A percentile compares a stretch with the other conserved stretches of the same genome.
Conservation (phyloP, 2,113 vertebrate species). For the Chroicocephalus ridibundus region DNA sequence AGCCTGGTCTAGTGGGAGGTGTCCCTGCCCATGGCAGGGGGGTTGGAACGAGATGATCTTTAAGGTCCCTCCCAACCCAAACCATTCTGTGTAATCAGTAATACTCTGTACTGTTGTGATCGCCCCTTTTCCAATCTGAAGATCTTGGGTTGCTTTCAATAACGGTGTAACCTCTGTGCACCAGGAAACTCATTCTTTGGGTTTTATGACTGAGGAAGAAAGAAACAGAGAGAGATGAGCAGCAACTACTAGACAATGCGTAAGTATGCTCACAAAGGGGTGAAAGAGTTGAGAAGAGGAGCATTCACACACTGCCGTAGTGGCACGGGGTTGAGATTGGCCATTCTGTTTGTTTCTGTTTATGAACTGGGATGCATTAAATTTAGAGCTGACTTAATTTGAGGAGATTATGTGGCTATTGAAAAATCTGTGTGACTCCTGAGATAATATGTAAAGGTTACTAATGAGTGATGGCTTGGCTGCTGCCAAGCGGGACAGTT, state of each 20-base stretch:
- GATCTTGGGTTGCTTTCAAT: background rate
- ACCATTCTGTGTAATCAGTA: background rate
- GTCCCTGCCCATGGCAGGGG: no score
- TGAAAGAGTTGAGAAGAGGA: background rate
- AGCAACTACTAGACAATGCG: background rate
- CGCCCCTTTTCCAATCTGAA: background rate
- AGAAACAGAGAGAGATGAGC: background rate
- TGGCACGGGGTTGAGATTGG: rapidly evolving
- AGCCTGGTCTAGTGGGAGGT: no score
- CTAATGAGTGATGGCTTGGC: background rate
- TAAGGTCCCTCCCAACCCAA: no score
- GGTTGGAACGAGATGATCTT: no score
- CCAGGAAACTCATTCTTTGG: background rate
- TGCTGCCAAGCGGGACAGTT: background rate
- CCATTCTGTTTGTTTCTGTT: background rate
- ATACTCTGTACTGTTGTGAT: background rate
- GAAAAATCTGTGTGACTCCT: background rate
- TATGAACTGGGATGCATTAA: background rate
- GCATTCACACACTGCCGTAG: background rate
- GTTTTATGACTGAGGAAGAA: background rate
- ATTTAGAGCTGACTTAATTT: background rate
- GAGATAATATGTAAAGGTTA: background rate
- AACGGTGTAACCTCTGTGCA: background rate
- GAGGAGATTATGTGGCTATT: background rate
- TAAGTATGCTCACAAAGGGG: background rate